Base-by-base conservation (phyloP, 2,888 invertebrate species). In the Lepas anatifera region DNA sequence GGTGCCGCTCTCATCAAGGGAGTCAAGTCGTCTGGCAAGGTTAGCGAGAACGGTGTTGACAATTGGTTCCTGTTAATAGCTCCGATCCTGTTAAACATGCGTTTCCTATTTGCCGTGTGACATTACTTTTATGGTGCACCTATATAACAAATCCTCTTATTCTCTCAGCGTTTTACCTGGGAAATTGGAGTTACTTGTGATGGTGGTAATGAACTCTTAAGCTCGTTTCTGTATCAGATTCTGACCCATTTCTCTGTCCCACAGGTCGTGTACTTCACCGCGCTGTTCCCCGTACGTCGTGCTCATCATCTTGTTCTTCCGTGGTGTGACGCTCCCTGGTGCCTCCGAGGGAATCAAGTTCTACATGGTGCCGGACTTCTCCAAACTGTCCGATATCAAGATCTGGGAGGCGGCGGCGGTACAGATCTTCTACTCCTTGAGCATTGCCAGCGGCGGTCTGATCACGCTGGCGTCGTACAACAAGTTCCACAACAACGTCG, bases 321-420 rank as follows among this genome's bases (percentile, higher is more conserved):
- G 96, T 35, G 97, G 97, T 1, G 87, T 95, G 64, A 96, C 95
- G 0, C 83, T 98, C 46, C 94, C 95, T 0, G 98, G 97, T 13
- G 95, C 97, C 0, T 87, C 86, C 0, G 89, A 90, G 76, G 98
- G 98, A 16, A 95, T 98, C 72, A 86, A 87, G 76, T 98, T 95
- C 80, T 98, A 98, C 79, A 84, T 98, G 68, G 92, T 89, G 77
- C 97, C 97, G 0, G 92, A 96, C 80, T 95, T 27, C 27, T 10
- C 11, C 46, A 50, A 37, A 16, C 70, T 71, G 25, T 39, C 25
- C 58, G 67, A 70, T 35, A 50, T 70, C 43, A 46, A 46, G 89
- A 96, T 98, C 6, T 98, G 98, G 98, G 95, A 97, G 10, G 97
- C 97, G 78, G 98, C 98, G 1, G 98, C 97, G 3, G 95, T 96